These are phyloP conservation scores for Nothoprocta perdicaria DNA, from an alignment of 2,113 vertebrate genomes.

Conservation along the genomic window DNA sequence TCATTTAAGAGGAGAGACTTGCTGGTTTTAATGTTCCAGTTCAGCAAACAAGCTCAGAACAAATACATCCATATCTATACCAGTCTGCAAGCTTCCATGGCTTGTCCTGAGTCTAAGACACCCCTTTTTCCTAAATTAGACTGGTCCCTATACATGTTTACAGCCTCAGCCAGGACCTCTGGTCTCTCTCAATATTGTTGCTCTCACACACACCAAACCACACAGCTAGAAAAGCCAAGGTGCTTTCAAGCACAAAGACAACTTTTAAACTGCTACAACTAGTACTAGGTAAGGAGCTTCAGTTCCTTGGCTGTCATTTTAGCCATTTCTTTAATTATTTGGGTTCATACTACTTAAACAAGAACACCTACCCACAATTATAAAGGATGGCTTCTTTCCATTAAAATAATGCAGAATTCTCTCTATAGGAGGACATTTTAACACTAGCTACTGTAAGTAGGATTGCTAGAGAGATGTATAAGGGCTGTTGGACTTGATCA, in stretches of 20 bases:
- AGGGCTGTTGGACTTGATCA: not conserved
- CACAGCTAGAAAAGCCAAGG: not conserved
- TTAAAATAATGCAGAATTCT: not conserved
- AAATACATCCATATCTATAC: not conserved
- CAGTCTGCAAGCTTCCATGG: not conserved
- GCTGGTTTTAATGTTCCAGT: not conserved
- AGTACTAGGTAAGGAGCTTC: not conserved
- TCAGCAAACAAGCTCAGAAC: not conserved
- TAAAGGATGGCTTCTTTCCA: not conserved
- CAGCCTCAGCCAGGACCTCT: not conserved
- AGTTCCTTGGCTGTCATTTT: not conserved
- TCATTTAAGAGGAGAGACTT: not conserved
- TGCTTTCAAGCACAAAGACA: not conserved
- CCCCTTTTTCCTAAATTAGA: not conserved
- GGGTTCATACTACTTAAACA: not conserved
- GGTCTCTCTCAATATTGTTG: not conserved
- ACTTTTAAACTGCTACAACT: not conserved
- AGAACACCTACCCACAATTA: not conserved
- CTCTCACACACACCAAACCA: not conserved
- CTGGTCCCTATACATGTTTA: not conserved
- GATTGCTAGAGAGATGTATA: accelerated
- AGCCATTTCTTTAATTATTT: not conserved
- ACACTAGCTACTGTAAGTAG: not conserved
- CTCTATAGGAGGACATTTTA: not conserved
- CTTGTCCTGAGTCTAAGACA: not conserved